phyloP scores from a whole-genome alignment of 2,113 vertebrate species.

The Dolichotis patagonum region DNA sequence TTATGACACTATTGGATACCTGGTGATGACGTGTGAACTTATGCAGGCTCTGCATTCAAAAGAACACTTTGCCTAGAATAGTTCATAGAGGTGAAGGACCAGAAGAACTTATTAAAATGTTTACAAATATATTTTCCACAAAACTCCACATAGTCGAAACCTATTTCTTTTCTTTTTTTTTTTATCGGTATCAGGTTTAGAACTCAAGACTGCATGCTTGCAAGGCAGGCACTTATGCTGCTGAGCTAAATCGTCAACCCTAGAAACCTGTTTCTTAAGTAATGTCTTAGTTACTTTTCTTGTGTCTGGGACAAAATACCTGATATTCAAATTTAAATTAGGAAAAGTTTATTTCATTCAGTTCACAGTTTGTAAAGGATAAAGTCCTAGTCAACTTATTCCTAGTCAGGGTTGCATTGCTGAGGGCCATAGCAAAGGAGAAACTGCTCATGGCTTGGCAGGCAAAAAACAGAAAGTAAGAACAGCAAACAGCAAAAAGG shows the following conservation, averaged over 20 bases:
- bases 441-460: not conserved
- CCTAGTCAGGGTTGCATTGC: not conserved
- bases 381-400: not conserved
- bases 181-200: too few relatives aligned
- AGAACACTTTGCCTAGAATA: not conserved
- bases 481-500: not conserved
- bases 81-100: not conserved
- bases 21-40: not conserved
- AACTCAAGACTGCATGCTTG: too few relatives aligned
- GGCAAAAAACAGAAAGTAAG: not conserved
- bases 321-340: not conserved
- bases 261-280: not conserved
- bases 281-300: not conserved
- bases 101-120: not conserved
- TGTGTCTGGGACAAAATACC: not conserved
- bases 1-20: not conserved
- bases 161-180: too few relatives aligned
- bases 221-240: too few relatives aligned
- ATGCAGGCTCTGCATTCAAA: not conserved
- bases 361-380: not conserved
- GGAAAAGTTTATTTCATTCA: not conserved
- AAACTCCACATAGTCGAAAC: not conserved
- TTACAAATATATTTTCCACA: not conserved
- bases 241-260: too few relatives aligned
- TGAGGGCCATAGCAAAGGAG: not conserved